Conservation (phyloP, 2,797 vertebrate species). For the Dryobates pubescens region DNA sequence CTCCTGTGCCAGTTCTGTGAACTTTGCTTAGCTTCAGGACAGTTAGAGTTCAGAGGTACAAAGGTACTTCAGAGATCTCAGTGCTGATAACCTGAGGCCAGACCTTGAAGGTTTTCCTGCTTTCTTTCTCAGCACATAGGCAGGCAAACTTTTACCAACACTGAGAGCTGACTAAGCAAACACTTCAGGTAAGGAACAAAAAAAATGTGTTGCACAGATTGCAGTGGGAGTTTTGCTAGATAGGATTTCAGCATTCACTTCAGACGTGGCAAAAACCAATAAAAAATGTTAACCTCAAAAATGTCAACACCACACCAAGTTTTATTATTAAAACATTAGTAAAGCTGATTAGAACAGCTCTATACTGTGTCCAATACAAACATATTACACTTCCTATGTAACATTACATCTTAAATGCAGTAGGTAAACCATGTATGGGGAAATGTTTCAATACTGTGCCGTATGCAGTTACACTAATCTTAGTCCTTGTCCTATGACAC, state of each 20-base stretch:
- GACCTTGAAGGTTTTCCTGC: slow-evolving; percentile 2
- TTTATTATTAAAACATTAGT: background rate
- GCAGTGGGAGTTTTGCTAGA: background rate
- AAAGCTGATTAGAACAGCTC: background rate
- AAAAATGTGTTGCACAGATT: background rate
- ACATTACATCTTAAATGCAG: background rate
- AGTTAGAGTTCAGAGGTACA: slow-evolving; percentile 38
- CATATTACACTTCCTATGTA: background rate
- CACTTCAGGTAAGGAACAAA: background rate
- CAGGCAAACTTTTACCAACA: background rate
- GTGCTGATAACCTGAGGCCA: background rate
- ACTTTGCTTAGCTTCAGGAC: slow-evolving; percentile 26
- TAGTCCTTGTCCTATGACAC: background rate
- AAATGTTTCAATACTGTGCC: background rate
- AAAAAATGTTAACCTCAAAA: background rate
- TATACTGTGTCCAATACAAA: background rate
- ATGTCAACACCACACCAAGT: background rate
- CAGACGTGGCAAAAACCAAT: background rate
- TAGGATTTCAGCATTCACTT: background rate
- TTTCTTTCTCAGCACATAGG: background rate
- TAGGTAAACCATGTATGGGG: background rate
- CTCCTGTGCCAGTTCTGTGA: background rate
- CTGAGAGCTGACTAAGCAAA: background rate
- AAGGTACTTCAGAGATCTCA: background rate
- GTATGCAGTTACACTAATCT: background rate